Evolutionary conservation across 2,888 invertebrate species (phyloP), one percentile per base, ranked within the genome.

Genomic region (Sinotaia quadrata): DNA sequence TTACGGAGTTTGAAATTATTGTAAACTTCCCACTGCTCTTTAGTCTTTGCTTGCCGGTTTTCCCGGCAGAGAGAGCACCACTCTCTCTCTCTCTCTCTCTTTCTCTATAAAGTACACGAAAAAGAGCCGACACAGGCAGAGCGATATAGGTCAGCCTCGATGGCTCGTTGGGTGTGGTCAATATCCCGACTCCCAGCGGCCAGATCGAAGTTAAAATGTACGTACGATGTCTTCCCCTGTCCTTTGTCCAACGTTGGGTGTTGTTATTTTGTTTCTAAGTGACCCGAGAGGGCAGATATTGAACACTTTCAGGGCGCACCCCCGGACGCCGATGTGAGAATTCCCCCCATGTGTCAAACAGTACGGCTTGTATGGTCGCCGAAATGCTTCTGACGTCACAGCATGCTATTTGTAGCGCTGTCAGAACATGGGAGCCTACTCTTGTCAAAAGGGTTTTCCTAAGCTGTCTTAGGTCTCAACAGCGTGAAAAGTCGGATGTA

Each of bases 381-480:
- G 41, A 41, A 3, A n/a, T 52, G 54, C 54, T n/a, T 52, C 57
- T 63, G 63, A 63, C 63, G 63, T 63, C 63, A 63, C 56, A 41
- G 54, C 37, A n/a, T 41, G 63, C 63, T 63, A 63, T 63, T 63
- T 63, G 41, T 41, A 41, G 34, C 37, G 54, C 33, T 2, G 15
- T 15, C 31, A 31, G 49, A 61, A 36, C 52, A 63, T 54, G 63
- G 63, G 63, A 54, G 52, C 21, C 41, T 27, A 63, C 63, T 63
- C 51, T 24, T n/a, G 18, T 54, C 21, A 7, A 24, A 41, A 24
- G 44, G 57, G 5, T 34, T 33, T 21, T 24, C 34, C n/a, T n/a
- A n/a, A n/a, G n/a, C n/a, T n/a, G n/a, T n/a, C n/a, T n/a, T n/a
- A n/a, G n/a, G n/a, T n/a, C n/a, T n/a, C n/a, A n/a, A n/a, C n/a